Evolutionary conservation across 2,113 vertebrate genomes (phyloP), one percentile per base, ranked within the genome.

Genomic region (Prinia subflava): DNA sequence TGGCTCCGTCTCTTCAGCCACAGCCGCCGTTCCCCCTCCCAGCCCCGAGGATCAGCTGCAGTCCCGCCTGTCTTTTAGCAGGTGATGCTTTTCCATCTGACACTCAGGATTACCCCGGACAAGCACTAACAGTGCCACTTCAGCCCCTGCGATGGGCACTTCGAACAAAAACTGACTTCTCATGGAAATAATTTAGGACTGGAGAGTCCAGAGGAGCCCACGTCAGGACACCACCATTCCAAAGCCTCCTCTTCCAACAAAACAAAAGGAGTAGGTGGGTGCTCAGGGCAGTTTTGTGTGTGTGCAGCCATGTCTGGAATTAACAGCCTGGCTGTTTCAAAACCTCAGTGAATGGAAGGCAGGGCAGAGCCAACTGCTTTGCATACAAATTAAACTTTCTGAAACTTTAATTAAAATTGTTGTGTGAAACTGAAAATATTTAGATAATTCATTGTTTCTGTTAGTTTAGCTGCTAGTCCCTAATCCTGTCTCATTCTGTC

Each of bases 351-450:
- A 41, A 7, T 39, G 60, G 59, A 35, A 92, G 60, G 74, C 75
- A 55, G 70, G 82, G 65, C 57, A 92, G 71, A 90, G 90, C 80
- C 86, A 92, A 19, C 83, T 96, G 64, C 86, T 97, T 97, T 96
- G 86, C 96, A 96, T 96, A 55, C 69, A 95, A 95, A 97, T 97
- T 95, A 96, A 95, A 95, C 74, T 78, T 41, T 79, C 83, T 67
- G 4, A 63, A 83, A 81, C 27, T 50, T 74, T 89, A 96, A 97
- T 97, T 96, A 97, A 96, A 92, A 37, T 23, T n/a, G 59, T 86
- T 93, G 23, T 78, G 91, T 41, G 91, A 92, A 94, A 63, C 83
- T 94, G 73, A 70, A 87, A 81, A 78, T 67, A 35, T 93, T 67
- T 70, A 59, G 83, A 42, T 81, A 63, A 90, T 93, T 92, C 68